A percentile compares a stretch with the other conserved stretches of the same genome.
Evolutionary conservation across 2,113 vertebrate genomes (phyloP).

Genomic region (Melanerpes aurifrons): DNA sequence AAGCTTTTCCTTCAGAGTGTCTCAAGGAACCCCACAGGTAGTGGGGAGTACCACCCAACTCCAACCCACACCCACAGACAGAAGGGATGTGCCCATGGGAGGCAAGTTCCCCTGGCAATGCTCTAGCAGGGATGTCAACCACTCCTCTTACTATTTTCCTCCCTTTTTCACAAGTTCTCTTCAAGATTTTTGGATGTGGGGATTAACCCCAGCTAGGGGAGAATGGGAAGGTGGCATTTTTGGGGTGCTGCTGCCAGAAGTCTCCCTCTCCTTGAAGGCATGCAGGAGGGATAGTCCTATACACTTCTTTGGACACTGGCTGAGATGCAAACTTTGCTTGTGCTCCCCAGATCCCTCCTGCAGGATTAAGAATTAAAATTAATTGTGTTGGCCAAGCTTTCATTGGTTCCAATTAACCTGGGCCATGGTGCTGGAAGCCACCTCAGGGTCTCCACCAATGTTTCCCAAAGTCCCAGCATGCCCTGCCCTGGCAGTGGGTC

Average conservation of each 20-base stretch:
- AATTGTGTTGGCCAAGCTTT: not conserved
- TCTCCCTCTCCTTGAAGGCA: too few relatives aligned
- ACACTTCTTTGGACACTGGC: fast-evolving
- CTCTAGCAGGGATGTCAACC: not conserved
- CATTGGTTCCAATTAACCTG: not conserved
- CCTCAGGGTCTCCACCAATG: not conserved
- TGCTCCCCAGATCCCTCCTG: not conserved
- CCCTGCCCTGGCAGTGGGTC: not conserved
- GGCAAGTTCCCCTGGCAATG: not conserved
- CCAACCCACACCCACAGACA: not conserved
- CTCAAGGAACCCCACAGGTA: not conserved
- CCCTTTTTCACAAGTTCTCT: not conserved
- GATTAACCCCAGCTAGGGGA: not conserved
- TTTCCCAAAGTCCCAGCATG: not conserved
- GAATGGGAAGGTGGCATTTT: not conserved
- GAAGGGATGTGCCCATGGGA: not conserved
- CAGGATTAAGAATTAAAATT: not conserved
- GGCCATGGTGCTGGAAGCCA: fast-evolving
- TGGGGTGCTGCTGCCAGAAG: not conserved
- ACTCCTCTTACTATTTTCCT: not conserved
- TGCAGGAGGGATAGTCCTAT: not conserved
- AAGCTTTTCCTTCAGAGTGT: not conserved
- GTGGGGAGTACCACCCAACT: not conserved
- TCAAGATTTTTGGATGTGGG: not conserved
- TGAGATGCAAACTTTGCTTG: not conserved